Evolutionary conservation across 2,888 invertebrate species (phyloP), one percentile per base, ranked within the genome.

Genomic region (Cheilosia urbana): DNA sequence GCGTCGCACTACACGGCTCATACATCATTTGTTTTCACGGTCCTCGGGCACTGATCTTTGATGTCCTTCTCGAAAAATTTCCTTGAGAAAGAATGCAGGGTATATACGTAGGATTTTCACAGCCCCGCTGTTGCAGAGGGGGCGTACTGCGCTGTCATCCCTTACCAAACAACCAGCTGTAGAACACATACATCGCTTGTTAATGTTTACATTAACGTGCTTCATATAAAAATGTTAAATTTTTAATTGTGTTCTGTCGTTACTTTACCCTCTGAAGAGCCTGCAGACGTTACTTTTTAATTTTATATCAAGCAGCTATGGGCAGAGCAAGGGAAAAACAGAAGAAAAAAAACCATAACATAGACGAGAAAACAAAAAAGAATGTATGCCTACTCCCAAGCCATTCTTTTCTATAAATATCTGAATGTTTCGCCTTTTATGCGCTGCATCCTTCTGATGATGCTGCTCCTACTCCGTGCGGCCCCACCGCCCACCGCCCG

Each of bases 171-270:
- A 24, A 17, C 53, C 53, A 40, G 21, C n/a, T 47, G 57, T 30
- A 57, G 24, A 62, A 66, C 66, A 58, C 49, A 71, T 47, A 80
- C 40, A 49, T 45, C 4, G 42, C 80, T 80, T 76, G 76, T 72
- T 85, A 85, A 81, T 85, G 81, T 85, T 85, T 85, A 68, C 85
- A 85, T 81, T 81, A 85, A 85, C 77, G 76, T 81, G 66, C 85
- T 80, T 81, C 77, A 85, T 81, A 85, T 81, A 85, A 85, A 85
- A 85, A 68, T 76, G 85, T 80, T 85, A 77, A 85, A 81, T 85
- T 80, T 85, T 85, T 85, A 81, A 85, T 85, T 85, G 85, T 85
- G 71, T 81, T 85, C 85, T 81, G 80, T 81, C 85, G 76, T 72
- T 81, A 81, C 85, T 80, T 81, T 81, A 72, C 72, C 81, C 77